Conservation (phyloP, 2,888 invertebrate species). For the Diaprepes abbreviatus region DNA sequence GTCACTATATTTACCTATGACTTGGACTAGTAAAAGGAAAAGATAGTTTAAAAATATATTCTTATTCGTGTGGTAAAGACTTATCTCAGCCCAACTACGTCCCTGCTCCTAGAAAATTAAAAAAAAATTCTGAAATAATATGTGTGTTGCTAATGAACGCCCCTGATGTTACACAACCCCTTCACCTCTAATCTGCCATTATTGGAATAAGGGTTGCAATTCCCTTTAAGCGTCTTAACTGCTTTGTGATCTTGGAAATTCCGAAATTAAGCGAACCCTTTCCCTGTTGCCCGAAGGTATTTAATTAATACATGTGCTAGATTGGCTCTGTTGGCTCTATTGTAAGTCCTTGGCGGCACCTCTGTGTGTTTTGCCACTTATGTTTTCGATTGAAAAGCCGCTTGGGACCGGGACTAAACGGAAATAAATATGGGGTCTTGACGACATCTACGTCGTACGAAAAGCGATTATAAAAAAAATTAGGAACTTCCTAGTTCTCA, state of each 20-base stretch:
- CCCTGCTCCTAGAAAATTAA: too few relatives aligned
- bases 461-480: too few relatives aligned
- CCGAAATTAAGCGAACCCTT: slow-evolving; percentile 7
- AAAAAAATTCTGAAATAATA: too few relatives aligned
- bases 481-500: too few relatives aligned
- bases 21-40: too few relatives aligned
- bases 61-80: too few relatives aligned
- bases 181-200: slow-evolving; percentile 16
- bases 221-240: slow-evolving; percentile 15
- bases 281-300: neutral
- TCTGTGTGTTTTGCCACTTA: neutral
- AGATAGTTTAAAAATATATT: too few relatives aligned
- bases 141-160: neutral
- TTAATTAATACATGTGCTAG: slow-evolving; percentile 21
- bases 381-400: neutral
- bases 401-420: too few relatives aligned
- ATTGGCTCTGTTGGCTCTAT: neutral
- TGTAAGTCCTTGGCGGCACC: neutral
- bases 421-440: too few relatives aligned
- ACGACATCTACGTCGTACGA: too few relatives aligned
- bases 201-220: slow-evolving; percentile 9
- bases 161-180: neutral
- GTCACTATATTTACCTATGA: too few relatives aligned
- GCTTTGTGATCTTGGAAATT: slow-evolving; percentile 24
- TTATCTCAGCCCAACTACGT: too few relatives aligned